These are phyloP conservation scores for Enteromius paludinosus DNA, from an alignment of 2,797 vertebrate genomes.

Conservation along the genomic window DNA sequence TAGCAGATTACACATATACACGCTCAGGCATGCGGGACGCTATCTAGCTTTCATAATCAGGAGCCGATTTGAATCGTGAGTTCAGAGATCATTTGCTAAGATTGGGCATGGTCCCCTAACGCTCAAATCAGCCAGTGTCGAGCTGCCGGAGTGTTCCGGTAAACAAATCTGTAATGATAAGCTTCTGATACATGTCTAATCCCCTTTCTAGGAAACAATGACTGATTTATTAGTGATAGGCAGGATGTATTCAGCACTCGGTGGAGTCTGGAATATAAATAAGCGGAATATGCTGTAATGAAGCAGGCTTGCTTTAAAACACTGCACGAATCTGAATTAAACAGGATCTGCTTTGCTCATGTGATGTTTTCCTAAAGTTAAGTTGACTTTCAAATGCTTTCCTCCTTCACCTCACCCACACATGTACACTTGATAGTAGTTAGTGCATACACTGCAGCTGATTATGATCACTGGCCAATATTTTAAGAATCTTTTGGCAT, in stretches of 20 bases:
- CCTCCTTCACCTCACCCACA: slow-evolving; percentile 22
- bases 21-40: slow-evolving; percentile 13
- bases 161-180: slow-evolving; percentile 58
- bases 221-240: slow-evolving; percentile 48
- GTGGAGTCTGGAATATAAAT: slow-evolving; percentile 32
- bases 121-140: slow-evolving; percentile 41
- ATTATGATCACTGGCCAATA: slow-evolving; percentile 14
- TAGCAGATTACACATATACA: slow-evolving; percentile 33
- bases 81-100: slow-evolving; percentile 43
- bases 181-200: slow-evolving; percentile 54
- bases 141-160: slow-evolving; percentile 43
- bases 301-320: slow-evolving; percentile 32
- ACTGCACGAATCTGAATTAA: slow-evolving; percentile 22
- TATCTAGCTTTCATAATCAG: slow-evolving; percentile 39
- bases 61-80: slow-evolving; percentile 43
- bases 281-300: slow-evolving; percentile 20
- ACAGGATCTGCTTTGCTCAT: slow-evolving; percentile 16
- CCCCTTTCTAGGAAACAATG: slow-evolving; percentile 41
- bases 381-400: slow-evolving; percentile 5
- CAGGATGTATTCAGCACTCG: slow-evolving; percentile 26
- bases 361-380: not conserved
- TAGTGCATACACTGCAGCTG: slow-evolving; percentile 4
- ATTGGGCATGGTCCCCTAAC: slow-evolving; percentile 14
- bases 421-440: slow-evolving; percentile 16
- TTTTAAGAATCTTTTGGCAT: slow-evolving; percentile 12